phyloP scores from a whole-genome alignment of 2,888 invertebrate genomes.

The Autographa pulchrina region DNA sequence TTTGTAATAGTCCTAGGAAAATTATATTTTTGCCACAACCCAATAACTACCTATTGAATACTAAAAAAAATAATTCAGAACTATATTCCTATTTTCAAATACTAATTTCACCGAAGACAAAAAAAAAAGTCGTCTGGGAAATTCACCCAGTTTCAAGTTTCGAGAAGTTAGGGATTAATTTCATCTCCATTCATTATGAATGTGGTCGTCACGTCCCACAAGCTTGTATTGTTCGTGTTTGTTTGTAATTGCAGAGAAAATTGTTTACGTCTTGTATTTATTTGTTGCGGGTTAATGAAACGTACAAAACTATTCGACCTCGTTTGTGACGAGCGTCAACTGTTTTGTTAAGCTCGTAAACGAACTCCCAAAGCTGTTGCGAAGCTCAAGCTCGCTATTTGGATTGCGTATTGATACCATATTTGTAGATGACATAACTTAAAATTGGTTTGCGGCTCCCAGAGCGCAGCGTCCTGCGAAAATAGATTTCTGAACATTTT shows the following conservation, averaged over 20 bases:
- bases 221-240: constrained; percentile 19
- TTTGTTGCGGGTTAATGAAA: constrained; percentile 13
- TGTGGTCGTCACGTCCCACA: constrained; percentile 8
- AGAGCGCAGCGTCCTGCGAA: constrained; percentile 30
- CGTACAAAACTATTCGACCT: constrained; percentile 24
- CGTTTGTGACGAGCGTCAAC: constrained; percentile 17
- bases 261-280: constrained; percentile 15
- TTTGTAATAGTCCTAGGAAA: no score
- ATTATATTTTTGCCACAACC: no score
- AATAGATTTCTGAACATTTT: constrained; percentile 44
- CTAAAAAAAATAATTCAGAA: no score
- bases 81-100: no score
- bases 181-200: constrained; percentile 64
- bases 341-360: constrained; percentile 19
- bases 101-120: no score
- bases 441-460: constrained; percentile 52
- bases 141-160: constrained; percentile 58
- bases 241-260: constrained; percentile 24
- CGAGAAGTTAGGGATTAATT: constrained; percentile 63
- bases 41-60: no score
- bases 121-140: no score
- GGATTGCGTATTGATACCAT: constrained; percentile 42
- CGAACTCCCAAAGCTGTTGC: constrained; percentile 31
- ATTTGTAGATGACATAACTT: constrained; percentile 38
- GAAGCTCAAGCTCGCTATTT: constrained; percentile 38